Evolutionary conservation across 2,113 vertebrate species (phyloP), one percentile per base, ranked within the genome.

Genomic region (Melanotaenia duboulayi): DNA sequence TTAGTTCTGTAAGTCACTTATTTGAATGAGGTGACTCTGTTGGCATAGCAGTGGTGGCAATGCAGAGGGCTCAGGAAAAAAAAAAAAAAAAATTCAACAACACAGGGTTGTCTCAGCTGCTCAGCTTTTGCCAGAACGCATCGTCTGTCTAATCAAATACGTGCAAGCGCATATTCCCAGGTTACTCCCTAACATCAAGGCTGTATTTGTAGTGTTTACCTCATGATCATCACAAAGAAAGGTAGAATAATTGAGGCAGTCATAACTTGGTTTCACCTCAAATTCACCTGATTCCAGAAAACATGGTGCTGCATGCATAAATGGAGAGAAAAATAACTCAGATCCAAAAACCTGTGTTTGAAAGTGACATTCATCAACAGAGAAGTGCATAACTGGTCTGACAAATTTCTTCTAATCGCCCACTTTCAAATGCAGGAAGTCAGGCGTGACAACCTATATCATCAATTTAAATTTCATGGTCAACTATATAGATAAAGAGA

Each of bases 111-210:
- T 51, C 17, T 48, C 50, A 25, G 64, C 55, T 11, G 22, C 24
- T 40, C 19, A 32, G 44, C 32, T 40, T 56, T n/a, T 58, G 49
- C 32, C 46, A 23, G 22, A 32, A 52, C 11, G 22, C 49, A 71
- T 55, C 48, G 56, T 72, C 37, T 24, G 4, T 42, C 28, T 54
- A 63, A 64, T 66, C 40, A 71, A 49, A 68, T 56, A 56, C 39
- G 24, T 71, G 19, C 17, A 49, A 67, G n/a, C 0, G 3, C 32
- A 65, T 52, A 61, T 32, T 73, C 32, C 24, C 49, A 42, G 23
- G 64, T 59, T 62, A 28, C 57, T 76, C 65, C 49, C 28, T 65
- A 35, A 66, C 13, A 20, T 74, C 25, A 75, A 56, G 11, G 12
- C n/a, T 14, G 39, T 16, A 62, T 57, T 66, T 66, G 23, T 61